Conservation (phyloP, 2,888 invertebrate genomes). For the Dicycla oo region DNA sequence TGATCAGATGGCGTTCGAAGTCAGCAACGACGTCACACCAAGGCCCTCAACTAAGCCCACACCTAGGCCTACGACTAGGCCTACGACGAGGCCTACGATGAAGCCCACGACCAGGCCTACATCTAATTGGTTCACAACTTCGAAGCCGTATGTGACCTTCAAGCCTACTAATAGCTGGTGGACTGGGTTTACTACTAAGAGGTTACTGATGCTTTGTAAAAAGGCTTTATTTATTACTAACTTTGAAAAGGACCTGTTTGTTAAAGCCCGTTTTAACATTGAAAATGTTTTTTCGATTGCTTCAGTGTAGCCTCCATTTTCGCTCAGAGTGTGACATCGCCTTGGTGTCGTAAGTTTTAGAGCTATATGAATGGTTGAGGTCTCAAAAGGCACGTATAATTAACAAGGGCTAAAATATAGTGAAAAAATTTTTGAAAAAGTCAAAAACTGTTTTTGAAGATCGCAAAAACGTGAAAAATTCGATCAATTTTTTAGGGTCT, state of each 20-base stretch:
- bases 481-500: too few relatives aligned
- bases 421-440: too few relatives aligned
- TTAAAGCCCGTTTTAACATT: too few relatives aligned
- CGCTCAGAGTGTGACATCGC: too few relatives aligned
- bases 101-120: slow-evolving; percentile 66
- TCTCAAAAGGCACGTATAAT: too few relatives aligned
- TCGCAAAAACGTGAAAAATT: too few relatives aligned
- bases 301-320: too few relatives aligned
- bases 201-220: slow-evolving; percentile 74
- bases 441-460: too few relatives aligned
- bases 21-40: slow-evolving; percentile 78
- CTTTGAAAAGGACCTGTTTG: slow-evolving; percentile 18
- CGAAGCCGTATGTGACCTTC: slow-evolving; percentile 66
- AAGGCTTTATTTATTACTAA: slow-evolving; percentile 31
- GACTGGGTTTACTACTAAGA: slow-evolving; percentile 73
- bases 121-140: slow-evolving; percentile 61
- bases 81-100: slow-evolving; percentile 47
- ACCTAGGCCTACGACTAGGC: slow-evolving; percentile 57
- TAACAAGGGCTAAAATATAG: too few relatives aligned
- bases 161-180: slow-evolving; percentile 73
- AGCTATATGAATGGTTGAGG: too few relatives aligned
- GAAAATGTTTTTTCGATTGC: too few relatives aligned
- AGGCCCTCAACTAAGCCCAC: slow-evolving; percentile 59
- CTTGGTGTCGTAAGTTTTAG: too few relatives aligned
- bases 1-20: slow-evolving; percentile 91